phyloP scores from a whole-genome alignment of 1,140 invertebrate species.

The Papilio polyxenes region DNA sequence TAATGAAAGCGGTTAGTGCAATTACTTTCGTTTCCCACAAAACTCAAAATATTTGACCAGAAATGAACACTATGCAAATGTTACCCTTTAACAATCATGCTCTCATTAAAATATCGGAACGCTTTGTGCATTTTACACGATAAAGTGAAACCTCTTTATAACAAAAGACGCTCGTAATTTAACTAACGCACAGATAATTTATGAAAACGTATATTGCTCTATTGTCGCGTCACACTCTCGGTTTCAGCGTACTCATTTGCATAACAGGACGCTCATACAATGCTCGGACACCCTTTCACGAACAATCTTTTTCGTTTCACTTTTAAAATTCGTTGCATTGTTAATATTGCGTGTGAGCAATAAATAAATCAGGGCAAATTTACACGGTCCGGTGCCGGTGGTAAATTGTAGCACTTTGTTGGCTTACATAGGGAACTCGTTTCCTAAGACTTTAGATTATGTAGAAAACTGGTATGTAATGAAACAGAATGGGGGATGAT shows the following conservation, averaged over 20 bases:
- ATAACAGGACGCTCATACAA: conserved; percentile 72
- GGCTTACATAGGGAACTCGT: conserved; percentile 47
- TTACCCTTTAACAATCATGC: conserved; percentile 49
- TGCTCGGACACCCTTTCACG: conserved; percentile 67
- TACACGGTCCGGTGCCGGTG: conserved; percentile 65
- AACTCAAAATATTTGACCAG: conserved; percentile 71
- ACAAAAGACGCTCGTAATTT: conserved; percentile 68
- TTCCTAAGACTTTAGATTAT: conserved; percentile 14
- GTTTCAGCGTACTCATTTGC: conserved; percentile 79
- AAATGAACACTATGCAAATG: conserved; percentile 71
- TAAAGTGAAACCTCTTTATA: conserved; percentile 46
- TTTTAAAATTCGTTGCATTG: conserved; percentile 75
- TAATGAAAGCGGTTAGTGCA: conserved; percentile 48
- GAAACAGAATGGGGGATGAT: neutral
- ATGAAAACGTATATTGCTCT: conserved; percentile 66
- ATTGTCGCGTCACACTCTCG: conserved; percentile 71
- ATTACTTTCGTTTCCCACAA: conserved; percentile 73
- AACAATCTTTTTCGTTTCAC: conserved; percentile 77
- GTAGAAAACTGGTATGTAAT: conserved; percentile 6
- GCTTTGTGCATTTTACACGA: conserved; percentile 53
- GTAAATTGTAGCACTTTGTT: conserved; percentile 61
- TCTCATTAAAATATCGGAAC: conserved; percentile 20
- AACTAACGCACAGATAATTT: conserved; percentile 76
- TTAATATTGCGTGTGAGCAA: conserved; percentile 75
- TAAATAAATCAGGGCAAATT: conserved; percentile 78